Evolutionary conservation across 2,888 invertebrate genomes (phyloP).

Genomic region (Aradus depressus): DNA sequence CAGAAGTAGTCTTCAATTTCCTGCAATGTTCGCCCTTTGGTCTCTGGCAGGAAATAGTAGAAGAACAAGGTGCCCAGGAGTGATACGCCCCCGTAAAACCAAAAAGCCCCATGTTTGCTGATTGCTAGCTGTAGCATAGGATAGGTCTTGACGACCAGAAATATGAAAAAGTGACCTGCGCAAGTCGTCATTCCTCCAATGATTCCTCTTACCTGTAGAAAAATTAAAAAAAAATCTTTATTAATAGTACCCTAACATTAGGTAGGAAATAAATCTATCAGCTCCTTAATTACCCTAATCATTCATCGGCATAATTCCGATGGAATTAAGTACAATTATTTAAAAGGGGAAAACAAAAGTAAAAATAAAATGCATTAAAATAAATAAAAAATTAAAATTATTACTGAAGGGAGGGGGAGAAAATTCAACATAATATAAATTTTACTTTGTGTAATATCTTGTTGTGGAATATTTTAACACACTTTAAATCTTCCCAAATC

Average conservation of each 20-base stretch:
- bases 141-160: constrained; percentile 57
- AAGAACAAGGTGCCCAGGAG: constrained; percentile 48
- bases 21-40: constrained; percentile 54
- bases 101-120: constrained; percentile 49
- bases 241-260: no score
- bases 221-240: constrained; percentile 12
- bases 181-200: constrained; percentile 57
- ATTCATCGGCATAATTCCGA: no score
- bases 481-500: no score
- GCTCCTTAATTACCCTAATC: no score
- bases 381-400: no score
- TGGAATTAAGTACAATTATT: no score
- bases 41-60: constrained; percentile 53
- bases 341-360: not conserved
- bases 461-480: no score
- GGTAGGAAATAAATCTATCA: no score
- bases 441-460: no score
- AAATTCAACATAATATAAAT: no score
- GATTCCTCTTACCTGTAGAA: constrained; percentile 49
- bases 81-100: constrained; percentile 50
- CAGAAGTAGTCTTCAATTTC: constrained; percentile 61
- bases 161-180: constrained; percentile 51
- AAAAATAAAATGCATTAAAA: no score
- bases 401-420: no score
- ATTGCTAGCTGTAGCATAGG: constrained; percentile 43